These are phyloP conservation scores for Biston betularia DNA, from an alignment of 2,888 invertebrate species.

Conservation along the genomic window DNA sequence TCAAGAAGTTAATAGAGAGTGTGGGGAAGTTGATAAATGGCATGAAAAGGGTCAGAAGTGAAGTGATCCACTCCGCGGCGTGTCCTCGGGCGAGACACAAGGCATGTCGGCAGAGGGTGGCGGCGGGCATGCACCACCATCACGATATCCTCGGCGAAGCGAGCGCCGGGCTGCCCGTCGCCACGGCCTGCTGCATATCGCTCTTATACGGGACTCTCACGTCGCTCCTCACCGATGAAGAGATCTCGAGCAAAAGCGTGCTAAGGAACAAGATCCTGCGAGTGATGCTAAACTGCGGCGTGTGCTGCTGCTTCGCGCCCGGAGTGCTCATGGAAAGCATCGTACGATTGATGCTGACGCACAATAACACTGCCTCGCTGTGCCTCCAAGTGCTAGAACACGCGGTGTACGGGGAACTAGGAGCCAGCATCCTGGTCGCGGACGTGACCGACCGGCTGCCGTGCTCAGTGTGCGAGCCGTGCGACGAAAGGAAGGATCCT, in stretches of 20 bases:
- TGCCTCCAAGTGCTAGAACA: conserved; percentile 85
- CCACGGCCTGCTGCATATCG: conserved; percentile 85
- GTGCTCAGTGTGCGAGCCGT: conserved; percentile 75
- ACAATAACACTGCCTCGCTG: conserved; percentile 66
- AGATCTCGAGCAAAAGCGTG: conserved; percentile 65
- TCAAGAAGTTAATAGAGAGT: conserved; percentile 84
- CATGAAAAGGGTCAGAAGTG: conserved; percentile 85
- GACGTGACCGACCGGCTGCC: conserved; percentile 73
- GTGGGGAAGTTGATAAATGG: conserved; percentile 84
- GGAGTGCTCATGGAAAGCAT: conserved; percentile 79
- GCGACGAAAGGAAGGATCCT: conserved; percentile 61
- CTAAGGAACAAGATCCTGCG: conserved; percentile 81
- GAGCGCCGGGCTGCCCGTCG: conserved; percentile 66
- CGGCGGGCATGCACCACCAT: conserved; percentile 85
- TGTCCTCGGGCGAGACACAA: conserved; percentile 84
- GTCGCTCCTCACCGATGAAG: conserved; percentile 77
- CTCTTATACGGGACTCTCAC: conserved; percentile 84
- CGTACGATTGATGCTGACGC: conserved; percentile 78
- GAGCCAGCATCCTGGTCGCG: conserved; percentile 73
- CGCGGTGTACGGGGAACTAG: conserved; percentile 86
- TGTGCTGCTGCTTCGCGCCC: conserved; percentile 88
- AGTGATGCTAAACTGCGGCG: conserved; percentile 85
- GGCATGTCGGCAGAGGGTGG: conserved; percentile 74
- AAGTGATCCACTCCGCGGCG: conserved; percentile 83
- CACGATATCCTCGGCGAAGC: conserved; percentile 85